Evolutionary conservation across 2,797 vertebrate species (phyloP), one percentile per base, ranked within the genome.

Genomic region (Sternarchorhynchus goeldii): DNA sequence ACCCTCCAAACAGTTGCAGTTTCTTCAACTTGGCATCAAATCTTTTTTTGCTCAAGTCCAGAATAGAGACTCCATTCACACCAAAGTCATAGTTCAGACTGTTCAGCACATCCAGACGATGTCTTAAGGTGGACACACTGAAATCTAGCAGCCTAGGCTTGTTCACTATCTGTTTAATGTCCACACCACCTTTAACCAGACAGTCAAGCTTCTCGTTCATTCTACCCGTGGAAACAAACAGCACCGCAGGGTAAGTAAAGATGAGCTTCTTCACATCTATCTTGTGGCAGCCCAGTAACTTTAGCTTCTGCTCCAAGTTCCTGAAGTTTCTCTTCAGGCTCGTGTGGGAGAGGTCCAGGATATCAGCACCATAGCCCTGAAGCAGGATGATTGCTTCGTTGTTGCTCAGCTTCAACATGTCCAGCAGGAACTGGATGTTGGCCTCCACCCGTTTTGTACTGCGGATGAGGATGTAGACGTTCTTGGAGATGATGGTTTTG

Each of bases 381-480:
- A 96, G 29, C 31, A 94, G 77, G 34, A 20, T 41, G 32, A 95
- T 87, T 5, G 95, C 81, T 25, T 94, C 85, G 3, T 83, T 69
- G 18, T 90, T 74, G 0, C 72, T 91, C 63, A 95, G 73, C 12
- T 75, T 80, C 31, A 96, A 91, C 25, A 81, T 73, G 0, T 55
- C 25, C 78, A 83, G 89, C 10, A 96, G 84, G 81, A 89, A 87
- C 1, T 91, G 60, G 12, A 92, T 79, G 77, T 93, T 96, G 34
- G 84, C 65, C 76, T 71, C 89, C 14, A 95, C 82, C 63, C 94
- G 90, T 76, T 91, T 95, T 0, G 86, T 93, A 86, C 92, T 96
- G 76, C 89, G 89, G 78, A 92, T 93, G 31, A 96, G 88, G 81
- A 95, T 88, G 78, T 94, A 96, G 58, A 87, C 66, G 77, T 96